These are phyloP conservation scores for Alosa alosa DNA, from an alignment of 2,113 vertebrate genomes.

Conservation along the genomic window DNA sequence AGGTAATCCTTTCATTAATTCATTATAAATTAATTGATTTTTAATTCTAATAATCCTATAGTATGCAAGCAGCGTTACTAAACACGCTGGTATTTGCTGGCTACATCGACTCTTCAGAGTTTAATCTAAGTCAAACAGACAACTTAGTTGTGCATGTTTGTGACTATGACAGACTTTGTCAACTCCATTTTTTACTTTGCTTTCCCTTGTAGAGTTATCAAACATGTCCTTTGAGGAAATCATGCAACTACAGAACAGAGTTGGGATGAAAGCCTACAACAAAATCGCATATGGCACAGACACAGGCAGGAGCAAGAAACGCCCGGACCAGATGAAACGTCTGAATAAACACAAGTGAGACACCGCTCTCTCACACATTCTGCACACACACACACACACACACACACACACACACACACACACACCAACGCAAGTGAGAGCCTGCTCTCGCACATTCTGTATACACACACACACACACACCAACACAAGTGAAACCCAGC, in stretches of 20 bases:
- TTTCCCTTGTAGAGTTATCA: slow-evolving; percentile 62
- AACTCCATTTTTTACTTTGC: not conserved
- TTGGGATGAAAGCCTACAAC: slow-evolving; percentile 72
- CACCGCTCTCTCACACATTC: not conserved
- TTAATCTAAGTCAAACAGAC: not conserved
- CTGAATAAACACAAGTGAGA: slow-evolving; percentile 69
- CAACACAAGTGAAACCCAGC: too few species aligned
- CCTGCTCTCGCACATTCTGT: too few species aligned
- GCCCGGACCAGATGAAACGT: slow-evolving; percentile 47
- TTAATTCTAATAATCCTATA: too few species aligned
- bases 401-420: too few species aligned
- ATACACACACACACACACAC: too few species aligned
- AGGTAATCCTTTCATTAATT: too few species aligned
- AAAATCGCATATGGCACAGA: slow-evolving; percentile 48
- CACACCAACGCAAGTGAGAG: too few species aligned
- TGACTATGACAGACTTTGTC: not conserved
- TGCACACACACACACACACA: not conserved
- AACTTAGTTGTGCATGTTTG: not conserved
- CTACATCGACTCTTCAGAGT: not conserved
- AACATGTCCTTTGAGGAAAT: slow-evolving; percentile 73
- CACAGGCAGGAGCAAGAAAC: not conserved
- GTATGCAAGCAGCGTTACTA: not conserved
- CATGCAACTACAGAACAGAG: slow-evolving; percentile 64
- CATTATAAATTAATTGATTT: too few species aligned
- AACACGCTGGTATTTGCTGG: not conserved